phyloP scores from a whole-genome alignment of 2,888 invertebrate genomes.

The Cataglyphis albicans region DNA sequence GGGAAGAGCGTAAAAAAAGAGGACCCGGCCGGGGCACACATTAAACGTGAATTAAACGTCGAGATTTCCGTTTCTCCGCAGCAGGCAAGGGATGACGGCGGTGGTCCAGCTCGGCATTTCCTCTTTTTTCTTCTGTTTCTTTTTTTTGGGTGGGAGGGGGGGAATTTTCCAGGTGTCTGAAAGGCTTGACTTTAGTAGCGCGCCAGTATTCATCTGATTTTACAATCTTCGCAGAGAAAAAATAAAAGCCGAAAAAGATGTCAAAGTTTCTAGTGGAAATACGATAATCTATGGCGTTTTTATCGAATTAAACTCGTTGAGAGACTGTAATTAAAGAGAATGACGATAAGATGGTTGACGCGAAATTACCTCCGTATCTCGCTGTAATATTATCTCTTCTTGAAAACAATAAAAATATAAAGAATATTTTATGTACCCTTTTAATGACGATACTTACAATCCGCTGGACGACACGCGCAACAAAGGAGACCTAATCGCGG shows the following conservation, averaged over 20 bases:
- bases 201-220: constrained; percentile 56
- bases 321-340: constrained; percentile 26
- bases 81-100: constrained; percentile 66
- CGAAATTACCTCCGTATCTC: constrained; percentile 34
- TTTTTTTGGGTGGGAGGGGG: neutral
- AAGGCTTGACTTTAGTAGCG: constrained; percentile 63
- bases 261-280: constrained; percentile 41
- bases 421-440: constrained; percentile 23
- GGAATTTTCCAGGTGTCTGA: constrained; percentile 35
- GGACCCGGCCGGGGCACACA: constrained; percentile 68
- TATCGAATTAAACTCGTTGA: constrained; percentile 52
- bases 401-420: constrained; percentile 21
- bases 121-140: constrained; percentile 34
- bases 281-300: constrained; percentile 47
- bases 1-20: constrained; percentile 65
- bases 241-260: constrained; percentile 17
- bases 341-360: constrained; percentile 39
- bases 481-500: constrained; percentile 80
- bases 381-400: constrained; percentile 22
- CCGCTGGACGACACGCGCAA: constrained; percentile 67
- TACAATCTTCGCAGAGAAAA: constrained; percentile 47
- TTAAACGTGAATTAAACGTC: constrained; percentile 77
- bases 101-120: constrained; percentile 65
- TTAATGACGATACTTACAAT: constrained; percentile 15
- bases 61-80: constrained; percentile 74